Base-by-base conservation (phyloP, 2,113 vertebrate genomes). In the Dasyurus viverrinus region DNA sequence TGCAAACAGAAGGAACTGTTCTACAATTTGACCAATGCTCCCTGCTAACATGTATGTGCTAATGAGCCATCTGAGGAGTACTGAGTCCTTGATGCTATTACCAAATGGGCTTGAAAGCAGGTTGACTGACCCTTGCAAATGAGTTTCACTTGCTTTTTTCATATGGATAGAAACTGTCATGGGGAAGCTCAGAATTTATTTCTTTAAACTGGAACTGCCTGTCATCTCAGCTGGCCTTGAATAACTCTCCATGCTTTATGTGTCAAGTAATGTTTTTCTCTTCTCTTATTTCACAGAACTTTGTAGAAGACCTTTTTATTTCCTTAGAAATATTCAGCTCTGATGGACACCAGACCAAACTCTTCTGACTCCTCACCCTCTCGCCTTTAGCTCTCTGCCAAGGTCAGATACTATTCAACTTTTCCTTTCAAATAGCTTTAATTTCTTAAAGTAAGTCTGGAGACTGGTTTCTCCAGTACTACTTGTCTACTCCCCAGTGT, bases 121-220 rank as follows among this genome's bases (percentile, higher is more conserved):
- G 92, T 26, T 36, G 94, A 92, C 89, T 97, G 97, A 98, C 97
- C 97, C 97, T 97, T 92, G 93, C 92, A 96, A 97, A 97, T 96
- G 94, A 97, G 95, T 97, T 97, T 96, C 96, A 97, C 96, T 95
- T 93, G 95, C 93, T 90, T 97, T 42, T 97, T 93, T 97, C 96
- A 95, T 95, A 76, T 90, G 96, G 97, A 91, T 95, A 92, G 93
- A 91, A 95, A 50, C 95, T 95, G 95, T 96, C 96, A 96, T 84
- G 16, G 68, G 68, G 68, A 84, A 84, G n/a, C 68, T 84, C 68
- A 84, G 68, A 84, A 84, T 16, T 84, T 84, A 42, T 84, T 76
- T 84, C 68, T 84, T 84, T 84, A 84, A 84, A 84, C n/a, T 42
- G 68, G 68, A n/a, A 84, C 94, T 93, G 96, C 60, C 94, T 98